Percentiles rank a stretch among this genome's conserved stretches.
Evolutionary conservation across 2,113 vertebrate genomes (phyloP).

Genomic region (Ancistrus triradiatus): DNA sequence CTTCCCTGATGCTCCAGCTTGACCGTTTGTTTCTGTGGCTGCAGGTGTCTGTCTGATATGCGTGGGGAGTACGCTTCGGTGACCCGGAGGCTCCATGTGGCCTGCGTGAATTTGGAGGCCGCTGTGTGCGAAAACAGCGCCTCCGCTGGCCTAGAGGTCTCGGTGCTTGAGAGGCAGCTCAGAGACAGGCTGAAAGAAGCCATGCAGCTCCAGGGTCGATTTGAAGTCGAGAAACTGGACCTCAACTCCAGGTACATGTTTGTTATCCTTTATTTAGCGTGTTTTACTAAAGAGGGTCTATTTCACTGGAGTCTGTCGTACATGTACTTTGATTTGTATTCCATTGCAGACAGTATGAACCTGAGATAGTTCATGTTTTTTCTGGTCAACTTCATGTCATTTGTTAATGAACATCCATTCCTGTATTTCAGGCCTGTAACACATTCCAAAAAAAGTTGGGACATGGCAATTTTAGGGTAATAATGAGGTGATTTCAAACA

Average conservation of each 20-base stretch:
- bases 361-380: no score
- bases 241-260: constrained; percentile 82
- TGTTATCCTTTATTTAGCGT: no score
- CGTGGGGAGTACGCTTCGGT: constrained; percentile 59
- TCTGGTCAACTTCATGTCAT: no score
- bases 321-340: no score
- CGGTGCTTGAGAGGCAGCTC: constrained; percentile 65
- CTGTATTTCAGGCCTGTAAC: no score
- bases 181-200: constrained; percentile 69
- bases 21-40: constrained; percentile 19
- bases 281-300: no score
- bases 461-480: no score
- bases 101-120: constrained; percentile 69
- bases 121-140: constrained; percentile 48
- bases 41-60: constrained; percentile 73
- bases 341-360: no score
- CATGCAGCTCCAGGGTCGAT: constrained; percentile 72
- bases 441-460: no score
- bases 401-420: no score
- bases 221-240: constrained; percentile 72
- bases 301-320: no score
- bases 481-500: no score
- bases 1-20: constrained; percentile 1
- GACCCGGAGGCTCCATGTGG: constrained; percentile 57
- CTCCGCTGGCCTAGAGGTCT: constrained; percentile 53